phyloP scores from a whole-genome alignment of 2,113 vertebrate genomes.

The Hucho hucho region DNA sequence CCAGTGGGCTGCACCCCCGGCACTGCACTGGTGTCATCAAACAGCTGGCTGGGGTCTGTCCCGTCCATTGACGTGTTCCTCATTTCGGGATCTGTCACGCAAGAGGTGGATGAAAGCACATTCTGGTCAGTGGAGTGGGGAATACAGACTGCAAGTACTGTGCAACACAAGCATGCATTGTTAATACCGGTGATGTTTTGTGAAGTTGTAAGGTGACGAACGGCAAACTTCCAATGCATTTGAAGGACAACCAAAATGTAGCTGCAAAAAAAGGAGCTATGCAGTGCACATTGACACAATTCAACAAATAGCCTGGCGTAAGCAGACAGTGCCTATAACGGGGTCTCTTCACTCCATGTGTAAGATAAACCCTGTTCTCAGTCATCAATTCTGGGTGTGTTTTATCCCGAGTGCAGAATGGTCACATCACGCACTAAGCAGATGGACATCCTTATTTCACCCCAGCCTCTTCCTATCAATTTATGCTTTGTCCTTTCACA shows the following conservation, averaged over 20 bases:
- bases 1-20: constrained; percentile 30
- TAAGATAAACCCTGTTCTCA: neutral
- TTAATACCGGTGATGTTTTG: too few relatives aligned
- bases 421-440: neutral
- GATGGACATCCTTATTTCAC: neutral
- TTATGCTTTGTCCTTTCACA: too few relatives aligned
- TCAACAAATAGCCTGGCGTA: neutral
- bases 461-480: too few relatives aligned
- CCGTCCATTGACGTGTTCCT: constrained; percentile 56
- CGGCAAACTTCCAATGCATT: too few relatives aligned
- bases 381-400: neutral
- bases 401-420: neutral
- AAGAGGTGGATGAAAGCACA: neutral
- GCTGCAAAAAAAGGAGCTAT: neutral
- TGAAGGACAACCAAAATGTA: neutral
- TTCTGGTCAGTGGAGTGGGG: neutral
- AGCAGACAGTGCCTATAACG: neutral
- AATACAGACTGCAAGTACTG: neutral
- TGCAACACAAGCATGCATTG: too few relatives aligned
- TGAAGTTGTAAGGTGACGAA: too few relatives aligned
- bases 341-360: neutral
- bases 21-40: constrained; percentile 83
- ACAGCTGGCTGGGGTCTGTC: constrained; percentile 76
- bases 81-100: constrained; percentile 72
- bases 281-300: neutral